Percentiles rank a stretch among this genome's conserved stretches.
Evolutionary conservation across 2,888 invertebrate genomes (phyloP).

Genomic region (Oxytorus armatus): DNA sequence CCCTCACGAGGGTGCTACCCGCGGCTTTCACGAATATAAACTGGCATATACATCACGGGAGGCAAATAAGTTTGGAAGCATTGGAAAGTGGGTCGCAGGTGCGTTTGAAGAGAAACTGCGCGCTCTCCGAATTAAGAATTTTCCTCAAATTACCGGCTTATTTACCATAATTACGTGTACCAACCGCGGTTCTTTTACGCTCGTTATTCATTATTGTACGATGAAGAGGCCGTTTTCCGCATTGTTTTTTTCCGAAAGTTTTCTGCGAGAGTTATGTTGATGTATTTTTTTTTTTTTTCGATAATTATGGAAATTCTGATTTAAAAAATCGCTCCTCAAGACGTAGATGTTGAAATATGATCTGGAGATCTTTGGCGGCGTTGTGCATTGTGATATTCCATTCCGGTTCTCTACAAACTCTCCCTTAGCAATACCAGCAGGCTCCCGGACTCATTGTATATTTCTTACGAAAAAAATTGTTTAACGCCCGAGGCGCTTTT

Average conservation of each 20-base stretch:
- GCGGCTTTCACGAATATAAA: constrained; percentile 10
- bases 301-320: neutral
- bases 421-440: neutral
- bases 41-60: neutral
- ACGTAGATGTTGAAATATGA: neutral
- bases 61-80: constrained; percentile 47
- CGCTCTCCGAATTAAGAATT: constrained; percentile 40
- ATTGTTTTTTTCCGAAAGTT: neutral
- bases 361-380: neutral
- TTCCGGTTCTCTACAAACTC: neutral
- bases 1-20: constrained; percentile 3
- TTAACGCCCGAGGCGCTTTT: constrained; percentile 15
- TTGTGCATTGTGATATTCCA: neutral
- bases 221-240: neutral
- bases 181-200: neutral
- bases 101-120: constrained; percentile 29
- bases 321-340: neutral
- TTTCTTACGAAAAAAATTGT: constrained; percentile 8
- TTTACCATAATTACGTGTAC: constrained; percentile 62
- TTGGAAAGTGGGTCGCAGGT: constrained; percentile 57
- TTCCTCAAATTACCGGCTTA: constrained; percentile 57
- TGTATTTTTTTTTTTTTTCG: neutral
- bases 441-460: neutral
- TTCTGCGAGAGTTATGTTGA: neutral
- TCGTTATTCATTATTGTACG: constrained; percentile 38